These are phyloP conservation scores for Sphenodon punctatus DNA, from an alignment of 2,797 vertebrate genomes.

Conservation along the genomic window DNA sequence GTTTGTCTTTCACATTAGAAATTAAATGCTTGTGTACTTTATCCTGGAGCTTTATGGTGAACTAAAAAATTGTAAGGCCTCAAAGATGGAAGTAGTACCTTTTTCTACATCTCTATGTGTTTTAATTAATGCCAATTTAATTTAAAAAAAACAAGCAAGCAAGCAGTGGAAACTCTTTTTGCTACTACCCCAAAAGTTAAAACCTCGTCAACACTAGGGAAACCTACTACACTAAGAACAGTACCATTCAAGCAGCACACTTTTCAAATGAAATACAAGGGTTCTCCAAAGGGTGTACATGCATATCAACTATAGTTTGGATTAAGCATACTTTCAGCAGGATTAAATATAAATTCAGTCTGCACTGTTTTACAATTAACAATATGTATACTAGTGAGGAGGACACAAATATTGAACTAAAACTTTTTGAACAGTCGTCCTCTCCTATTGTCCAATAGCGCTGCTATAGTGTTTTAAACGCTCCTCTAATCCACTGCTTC, in stretches of 20 bases:
- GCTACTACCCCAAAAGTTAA: background rate
- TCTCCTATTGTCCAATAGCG: background rate
- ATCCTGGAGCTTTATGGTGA: background rate
- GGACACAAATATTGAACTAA: background rate
- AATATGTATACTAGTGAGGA: background rate
- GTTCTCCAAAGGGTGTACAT: background rate
- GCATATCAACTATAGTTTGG: background rate
- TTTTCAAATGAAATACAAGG: slow-evolving; percentile 2
- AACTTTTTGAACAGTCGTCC: background rate
- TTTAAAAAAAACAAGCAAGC: background rate
- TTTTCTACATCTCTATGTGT: background rate
- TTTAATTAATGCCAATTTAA: background rate
- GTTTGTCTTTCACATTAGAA: slow-evolving; percentile 13
- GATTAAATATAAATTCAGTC: background rate
- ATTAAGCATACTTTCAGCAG: background rate
- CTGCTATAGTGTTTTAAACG: background rate
- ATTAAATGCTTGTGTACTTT: slow-evolving; percentile 21
- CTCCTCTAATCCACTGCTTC: background rate
- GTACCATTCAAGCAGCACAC: background rate
- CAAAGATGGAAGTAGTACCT: background rate
- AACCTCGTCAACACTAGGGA: background rate
- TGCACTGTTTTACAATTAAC: background rate
- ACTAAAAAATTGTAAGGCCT: slow-evolving; percentile 48
- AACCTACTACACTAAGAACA: background rate
- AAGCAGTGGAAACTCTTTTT: background rate